Evolutionary conservation across 2,888 invertebrate species (phyloP), one percentile per base, ranked within the genome.

Genomic region (Coelopa pilipes): DNA sequence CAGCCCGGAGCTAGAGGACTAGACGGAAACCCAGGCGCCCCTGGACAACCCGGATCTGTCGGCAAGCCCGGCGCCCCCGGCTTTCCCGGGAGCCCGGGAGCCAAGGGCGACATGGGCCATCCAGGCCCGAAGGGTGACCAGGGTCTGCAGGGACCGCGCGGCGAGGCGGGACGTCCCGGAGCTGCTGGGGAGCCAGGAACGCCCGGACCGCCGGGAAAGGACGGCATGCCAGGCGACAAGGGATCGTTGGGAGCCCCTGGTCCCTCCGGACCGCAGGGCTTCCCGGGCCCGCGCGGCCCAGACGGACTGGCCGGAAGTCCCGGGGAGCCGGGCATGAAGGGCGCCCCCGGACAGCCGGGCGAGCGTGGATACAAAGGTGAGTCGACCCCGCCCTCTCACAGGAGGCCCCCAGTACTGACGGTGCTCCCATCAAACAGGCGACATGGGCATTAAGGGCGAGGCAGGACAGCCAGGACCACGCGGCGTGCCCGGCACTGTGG

Each of bases 1-100:
- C 90, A 93, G 2, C 92, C 93, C 0, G 95, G 95, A 10, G 88
- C 93, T 74, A 89, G 95, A 82, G 96, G 96, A 68, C 90, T 92
- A 74, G 95, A 96, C 84, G 96, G 96, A 9, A 90, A 92, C 47
- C 88, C 92, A 68, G 96, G 96, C 72, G 90, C 94, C 1, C 93
- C 94, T n/a, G 84, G 84, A 1, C 82, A 82, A 50, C 80, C 82
- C 92, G 96, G 96, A 53, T 90, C 92, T 46, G 88, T 92, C 69
- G 96, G 96, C 1, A 95, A 96, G 88, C 89, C 93, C 21, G 96
- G 96, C 3, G 89, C 94, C 17, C 94, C 95, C 34, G 96, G 96
- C 1, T 94, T 95, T 82, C 94, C 95, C 10, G 96, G 96, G 47
- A 82, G 78, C 76, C 92, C 93, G 34, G 96, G 96, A 3, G 88